Conservation (phyloP, 1,140 invertebrate species). For the Frieseomelitta varia region DNA sequence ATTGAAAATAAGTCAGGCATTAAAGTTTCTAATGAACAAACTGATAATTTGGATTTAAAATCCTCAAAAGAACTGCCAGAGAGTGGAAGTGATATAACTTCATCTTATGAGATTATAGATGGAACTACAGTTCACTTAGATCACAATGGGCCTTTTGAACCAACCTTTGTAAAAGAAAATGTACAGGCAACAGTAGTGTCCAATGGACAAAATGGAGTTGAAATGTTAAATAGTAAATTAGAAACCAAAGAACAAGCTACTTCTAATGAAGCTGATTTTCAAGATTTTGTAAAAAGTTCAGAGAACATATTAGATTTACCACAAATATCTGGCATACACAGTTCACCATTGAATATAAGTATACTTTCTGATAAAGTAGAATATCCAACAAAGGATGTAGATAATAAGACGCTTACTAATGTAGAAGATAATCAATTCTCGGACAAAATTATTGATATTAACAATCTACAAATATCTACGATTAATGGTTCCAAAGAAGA, state of each 20-base stretch:
- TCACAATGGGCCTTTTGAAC: conserved; percentile 2
- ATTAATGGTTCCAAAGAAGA: not conserved
- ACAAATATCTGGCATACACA: not conserved
- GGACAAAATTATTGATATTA: not conserved
- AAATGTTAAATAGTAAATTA: not conserved
- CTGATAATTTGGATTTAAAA: conserved; percentile 15
- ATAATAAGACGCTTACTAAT: not conserved
- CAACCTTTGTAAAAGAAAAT: not conserved
- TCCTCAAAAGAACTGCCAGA: conserved; percentile 10
- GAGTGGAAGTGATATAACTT: conserved; percentile 60
- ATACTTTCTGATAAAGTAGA: not conserved
- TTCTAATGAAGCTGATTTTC: conserved; percentile 5
- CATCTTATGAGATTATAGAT: conserved; percentile 79
- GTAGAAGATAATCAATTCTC: not conserved
- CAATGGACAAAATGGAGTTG: conserved; percentile 15
- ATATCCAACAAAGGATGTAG: not conserved
- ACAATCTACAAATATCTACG: not conserved
- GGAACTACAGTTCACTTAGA: conserved; percentile 77
- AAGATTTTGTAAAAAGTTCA: conserved; percentile 14
- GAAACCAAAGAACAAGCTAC: conserved; percentile 10
- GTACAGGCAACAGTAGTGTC: conserved; percentile 22
- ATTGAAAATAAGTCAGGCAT: conserved; percentile 16
- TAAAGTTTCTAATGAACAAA: not conserved
- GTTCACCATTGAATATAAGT: not conserved
- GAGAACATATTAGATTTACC: conserved; percentile 27